Evolutionary conservation across 1,140 invertebrate genomes (phyloP), one percentile per base, ranked within the genome.

Genomic region (Cardiocondyla obscurior): DNA sequence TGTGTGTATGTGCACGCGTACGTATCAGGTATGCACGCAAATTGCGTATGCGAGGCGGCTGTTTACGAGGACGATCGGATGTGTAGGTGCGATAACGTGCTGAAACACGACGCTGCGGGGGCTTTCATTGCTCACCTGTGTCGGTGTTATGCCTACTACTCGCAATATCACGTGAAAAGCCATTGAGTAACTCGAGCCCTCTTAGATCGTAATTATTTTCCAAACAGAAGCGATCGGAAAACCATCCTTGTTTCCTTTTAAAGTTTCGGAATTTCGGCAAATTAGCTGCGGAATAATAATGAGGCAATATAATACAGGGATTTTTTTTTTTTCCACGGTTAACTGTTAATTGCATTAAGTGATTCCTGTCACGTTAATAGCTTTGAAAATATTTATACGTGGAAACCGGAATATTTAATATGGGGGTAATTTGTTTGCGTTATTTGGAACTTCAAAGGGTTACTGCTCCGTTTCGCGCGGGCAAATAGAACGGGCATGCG

Each of bases 81-180:
- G 57, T 36, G 19, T 36, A 62, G 57, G 39, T 22, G 33, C 22
- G 55, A 64, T 77, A 53, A 77, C 74, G 46, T 22, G 16, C 46
- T 67, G 60, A 67, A 77, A 77, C 44, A 65, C n/a, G 60, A 77
- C 53, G 74, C 44, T n/a, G 44, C n/a, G 58, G 19, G 33, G 19
- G 33, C 44, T 77, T 65, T 51, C 57, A 77, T 67, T 53, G 74
- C 46, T 77, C 46, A 19, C 25, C n/a, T 39, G 22, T 65, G 42
- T n/a, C 36, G 8, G 36, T 39, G 42, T 77, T 67, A 77, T 67
- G 46, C 22, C 22, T 51, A 33, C 49, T 77, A 14, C 22, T 76
- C 8, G 33, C 7, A 39, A 36, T 64, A 7, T n/a, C n/a, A n/a
- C 8, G 30, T 14, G 28, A 42, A 39, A 42, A 10, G 51, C 39